Evolutionary conservation across 2,113 vertebrate species (phyloP).

Genomic region (Naja naja): DNA sequence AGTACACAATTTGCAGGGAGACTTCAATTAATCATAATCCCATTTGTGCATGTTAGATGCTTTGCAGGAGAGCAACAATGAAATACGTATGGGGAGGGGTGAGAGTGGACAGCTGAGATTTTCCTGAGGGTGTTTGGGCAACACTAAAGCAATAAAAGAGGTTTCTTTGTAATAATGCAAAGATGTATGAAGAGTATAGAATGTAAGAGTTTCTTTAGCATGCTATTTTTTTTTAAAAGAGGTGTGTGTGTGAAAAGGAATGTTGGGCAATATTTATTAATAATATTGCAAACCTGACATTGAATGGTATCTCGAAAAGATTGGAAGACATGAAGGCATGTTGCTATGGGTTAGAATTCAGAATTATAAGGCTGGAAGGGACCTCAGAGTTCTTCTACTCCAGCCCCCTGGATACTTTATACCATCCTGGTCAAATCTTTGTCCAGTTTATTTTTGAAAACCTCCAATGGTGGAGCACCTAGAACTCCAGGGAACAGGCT

Average conservation of each 20-base stretch:
- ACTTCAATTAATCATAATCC: constrained; percentile 64
- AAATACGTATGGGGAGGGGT: constrained; percentile 34
- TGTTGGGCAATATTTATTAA: constrained; percentile 66
- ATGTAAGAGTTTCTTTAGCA: constrained; percentile 70
- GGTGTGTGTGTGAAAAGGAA: background rate
- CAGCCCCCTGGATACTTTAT: background rate
- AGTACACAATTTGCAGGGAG: constrained; percentile 30
- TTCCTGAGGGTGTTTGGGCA: constrained; percentile 65
- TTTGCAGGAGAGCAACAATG: constrained; percentile 59
- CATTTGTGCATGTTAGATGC: constrained; percentile 58
- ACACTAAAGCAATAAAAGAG: constrained; percentile 66
- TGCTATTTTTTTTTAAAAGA: constrained; percentile 47
- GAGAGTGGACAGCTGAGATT: constrained; percentile 34
- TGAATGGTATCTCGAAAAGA: background rate
- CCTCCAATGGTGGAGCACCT: background rate
- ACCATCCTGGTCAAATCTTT: background rate
- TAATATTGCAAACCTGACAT: constrained; percentile 39
- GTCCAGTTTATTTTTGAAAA: background rate
- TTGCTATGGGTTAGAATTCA: background rate
- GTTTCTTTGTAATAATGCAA: constrained; percentile 68
- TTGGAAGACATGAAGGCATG: background rate
- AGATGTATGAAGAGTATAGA: constrained; percentile 69
- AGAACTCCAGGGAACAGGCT: background rate
- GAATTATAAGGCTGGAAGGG: background rate
- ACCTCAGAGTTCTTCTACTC: background rate